Conservation (phyloP, 1,140 invertebrate genomes). For the Arctopsyche grandis region DNA sequence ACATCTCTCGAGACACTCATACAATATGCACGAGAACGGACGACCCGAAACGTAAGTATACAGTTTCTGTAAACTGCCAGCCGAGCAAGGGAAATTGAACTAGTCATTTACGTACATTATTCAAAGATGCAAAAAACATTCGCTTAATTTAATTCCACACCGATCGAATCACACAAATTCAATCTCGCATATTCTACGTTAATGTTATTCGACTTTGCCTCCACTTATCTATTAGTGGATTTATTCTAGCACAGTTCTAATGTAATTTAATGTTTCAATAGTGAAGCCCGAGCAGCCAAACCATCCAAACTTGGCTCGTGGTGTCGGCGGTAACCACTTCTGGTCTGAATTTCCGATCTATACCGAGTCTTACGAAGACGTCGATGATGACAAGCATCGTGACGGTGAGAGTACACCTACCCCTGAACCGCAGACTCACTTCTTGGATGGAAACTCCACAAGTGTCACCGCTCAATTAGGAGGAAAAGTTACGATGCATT, state of each 20-base stretch:
- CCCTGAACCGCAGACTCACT: constrained; percentile 67
- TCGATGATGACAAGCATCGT: constrained; percentile 23
- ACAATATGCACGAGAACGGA: background rate
- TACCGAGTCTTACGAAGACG: constrained; percentile 49
- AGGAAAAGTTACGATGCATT: constrained; percentile 70
- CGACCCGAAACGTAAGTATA: constrained; percentile 9
- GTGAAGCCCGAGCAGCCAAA: constrained; percentile 39
- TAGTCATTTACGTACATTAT: background rate
- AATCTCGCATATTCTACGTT: background rate
- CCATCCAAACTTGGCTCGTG: constrained; percentile 13
- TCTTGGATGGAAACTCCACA: constrained; percentile 65
- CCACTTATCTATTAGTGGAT: background rate
- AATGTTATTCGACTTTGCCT: background rate
- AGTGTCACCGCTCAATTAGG: constrained; percentile 73
- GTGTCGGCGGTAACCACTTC: constrained; percentile 33
- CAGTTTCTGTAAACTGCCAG: constrained; percentile 3
- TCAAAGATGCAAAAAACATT: constrained; percentile 9
- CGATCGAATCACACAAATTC: background rate
- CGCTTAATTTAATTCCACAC: background rate
- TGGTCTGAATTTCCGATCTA: constrained; percentile 50
- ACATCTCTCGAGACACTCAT: constrained; percentile 13
- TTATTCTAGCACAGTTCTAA: no score
- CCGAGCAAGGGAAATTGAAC: background rate
- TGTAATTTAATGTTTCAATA: constrained; percentile 38
- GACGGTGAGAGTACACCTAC: constrained; percentile 48